Evolutionary conservation across 2,888 invertebrate species (phyloP).

Genomic region (Heliconius hortense): DNA sequence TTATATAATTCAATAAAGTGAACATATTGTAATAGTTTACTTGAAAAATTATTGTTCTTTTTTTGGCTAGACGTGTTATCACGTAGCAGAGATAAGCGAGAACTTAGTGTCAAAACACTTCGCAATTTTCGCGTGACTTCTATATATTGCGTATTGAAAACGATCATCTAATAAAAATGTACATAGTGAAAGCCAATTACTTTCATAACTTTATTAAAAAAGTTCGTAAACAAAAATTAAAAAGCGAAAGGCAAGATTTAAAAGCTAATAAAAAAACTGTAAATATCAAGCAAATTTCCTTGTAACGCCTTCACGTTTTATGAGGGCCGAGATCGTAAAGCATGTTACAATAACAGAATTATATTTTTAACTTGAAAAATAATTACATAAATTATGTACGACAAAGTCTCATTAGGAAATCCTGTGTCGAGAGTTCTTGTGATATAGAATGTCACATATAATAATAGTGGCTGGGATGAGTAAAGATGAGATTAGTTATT

Average conservation of each 20-base stretch:
- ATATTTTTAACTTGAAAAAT: slow-evolving; percentile 10
- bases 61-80: not conserved
- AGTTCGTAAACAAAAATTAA: not conserved
- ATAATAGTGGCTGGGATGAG: not conserved
- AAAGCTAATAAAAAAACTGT: slow-evolving; percentile 8
- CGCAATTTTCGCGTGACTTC: not conserved
- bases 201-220: not conserved
- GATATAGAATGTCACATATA: not conserved
- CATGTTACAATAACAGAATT: not conserved
- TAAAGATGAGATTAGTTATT: not conserved
- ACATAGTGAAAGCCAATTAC: not conserved
- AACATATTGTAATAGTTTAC: not conserved
- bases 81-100: not conserved
- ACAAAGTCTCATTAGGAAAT: not conserved
- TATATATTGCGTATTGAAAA: not conserved
- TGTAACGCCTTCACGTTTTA: slow-evolving; percentile 5
- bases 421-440: not conserved
- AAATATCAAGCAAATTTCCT: slow-evolving; percentile 6
- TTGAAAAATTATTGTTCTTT: not conserved
- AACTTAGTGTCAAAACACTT: not conserved
- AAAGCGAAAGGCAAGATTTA: not conserved
- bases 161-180: not conserved
- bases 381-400: not conserved
- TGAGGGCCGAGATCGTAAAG: slow-evolving; percentile 5
- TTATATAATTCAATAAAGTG: not conserved